A percentile compares a stretch with the other conserved stretches of the same genome.
phyloP scores from a whole-genome alignment of 30 jellyfish, hydroid and myxozoan species.

The Nemopilema nomurai region DNA sequence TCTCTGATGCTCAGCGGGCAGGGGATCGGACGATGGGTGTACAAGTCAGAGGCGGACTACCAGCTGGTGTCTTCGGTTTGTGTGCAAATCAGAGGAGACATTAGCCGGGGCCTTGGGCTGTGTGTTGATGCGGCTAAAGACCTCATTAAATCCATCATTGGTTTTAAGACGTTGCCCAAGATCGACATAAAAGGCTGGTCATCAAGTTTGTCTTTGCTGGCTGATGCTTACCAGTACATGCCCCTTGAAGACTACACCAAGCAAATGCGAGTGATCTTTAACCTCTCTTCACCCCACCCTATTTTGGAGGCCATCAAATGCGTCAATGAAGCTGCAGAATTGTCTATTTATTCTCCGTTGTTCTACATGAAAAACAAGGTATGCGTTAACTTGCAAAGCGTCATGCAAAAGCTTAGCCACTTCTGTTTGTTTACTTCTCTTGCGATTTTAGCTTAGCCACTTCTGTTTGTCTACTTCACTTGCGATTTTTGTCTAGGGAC shows the following conservation, averaged over 20 bases:
- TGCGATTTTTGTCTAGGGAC: too few species aligned
- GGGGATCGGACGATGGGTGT: constrained; percentile 40
- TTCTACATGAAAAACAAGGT: constrained; percentile 68
- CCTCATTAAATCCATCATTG: constrained; percentile 37
- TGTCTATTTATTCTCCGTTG: constrained; percentile 59
- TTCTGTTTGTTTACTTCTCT: too few species aligned
- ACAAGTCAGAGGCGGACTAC: constrained; percentile 15
- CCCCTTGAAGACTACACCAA: constrained; percentile 34
- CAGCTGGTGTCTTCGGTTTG: constrained; percentile 47
- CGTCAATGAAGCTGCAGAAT: constrained; percentile 60
- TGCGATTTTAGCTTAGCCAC: too few species aligned
- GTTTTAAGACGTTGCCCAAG: constrained; percentile 46
- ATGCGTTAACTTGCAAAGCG: not conserved
- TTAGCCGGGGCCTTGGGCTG: constrained; percentile 52
- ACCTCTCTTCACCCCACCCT: constrained; percentile 36
- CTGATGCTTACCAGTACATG: constrained; percentile 67
- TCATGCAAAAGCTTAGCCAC: too few species aligned
- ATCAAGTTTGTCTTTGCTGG: constrained; percentile 53
- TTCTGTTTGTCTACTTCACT: too few species aligned
- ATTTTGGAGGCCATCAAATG: constrained; percentile 62
- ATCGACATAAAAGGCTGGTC: constrained; percentile 66
- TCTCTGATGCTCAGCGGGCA: constrained; percentile 8
- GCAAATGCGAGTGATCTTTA: not conserved
- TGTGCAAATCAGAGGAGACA: constrained; percentile 60
- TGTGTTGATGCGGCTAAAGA: constrained; percentile 46